These are phyloP conservation scores for Steatocranus sp. DNA, from an alignment of 2,797 vertebrate species.

Conservation along the genomic window DNA sequence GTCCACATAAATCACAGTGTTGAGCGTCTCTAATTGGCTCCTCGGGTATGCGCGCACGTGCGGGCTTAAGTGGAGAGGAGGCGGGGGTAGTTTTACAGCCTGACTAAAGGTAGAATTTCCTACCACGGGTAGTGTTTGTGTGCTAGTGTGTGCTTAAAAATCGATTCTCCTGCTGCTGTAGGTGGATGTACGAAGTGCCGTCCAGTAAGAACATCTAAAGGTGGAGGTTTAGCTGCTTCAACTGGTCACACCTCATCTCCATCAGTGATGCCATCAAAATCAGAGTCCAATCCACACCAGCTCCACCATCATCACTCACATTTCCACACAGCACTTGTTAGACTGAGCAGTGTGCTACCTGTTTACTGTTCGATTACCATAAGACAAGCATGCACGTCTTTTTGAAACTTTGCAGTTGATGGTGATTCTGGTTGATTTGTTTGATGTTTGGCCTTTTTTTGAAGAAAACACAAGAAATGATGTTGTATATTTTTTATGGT, in stretches of 20 bases:
- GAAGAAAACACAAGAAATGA: neutral
- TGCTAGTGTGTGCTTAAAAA: neutral
- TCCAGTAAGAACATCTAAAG: neutral
- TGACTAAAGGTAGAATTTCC: slow-evolving; percentile 1
- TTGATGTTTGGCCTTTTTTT: neutral
- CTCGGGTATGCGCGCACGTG: neutral
- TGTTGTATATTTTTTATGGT: neutral
- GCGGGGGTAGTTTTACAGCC: neutral
- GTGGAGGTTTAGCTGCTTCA: neutral
- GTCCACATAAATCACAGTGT: neutral
- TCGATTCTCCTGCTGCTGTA: neutral
- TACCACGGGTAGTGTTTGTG: neutral
- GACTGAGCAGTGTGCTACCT: neutral
- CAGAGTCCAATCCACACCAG: neutral
- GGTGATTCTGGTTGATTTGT: neutral
- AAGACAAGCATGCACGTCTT: neutral
- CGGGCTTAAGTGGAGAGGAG: neutral
- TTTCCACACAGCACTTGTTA: neutral
- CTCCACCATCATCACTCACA: neutral
- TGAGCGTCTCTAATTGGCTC: neutral
- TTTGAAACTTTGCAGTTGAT: neutral
- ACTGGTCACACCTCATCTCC: neutral
- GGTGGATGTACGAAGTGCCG: neutral
- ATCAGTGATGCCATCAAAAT: neutral
- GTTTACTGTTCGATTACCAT: neutral